These are phyloP conservation scores for Dilophus febrilis DNA, from an alignment of 2,888 invertebrate genomes.

Conservation along the genomic window DNA sequence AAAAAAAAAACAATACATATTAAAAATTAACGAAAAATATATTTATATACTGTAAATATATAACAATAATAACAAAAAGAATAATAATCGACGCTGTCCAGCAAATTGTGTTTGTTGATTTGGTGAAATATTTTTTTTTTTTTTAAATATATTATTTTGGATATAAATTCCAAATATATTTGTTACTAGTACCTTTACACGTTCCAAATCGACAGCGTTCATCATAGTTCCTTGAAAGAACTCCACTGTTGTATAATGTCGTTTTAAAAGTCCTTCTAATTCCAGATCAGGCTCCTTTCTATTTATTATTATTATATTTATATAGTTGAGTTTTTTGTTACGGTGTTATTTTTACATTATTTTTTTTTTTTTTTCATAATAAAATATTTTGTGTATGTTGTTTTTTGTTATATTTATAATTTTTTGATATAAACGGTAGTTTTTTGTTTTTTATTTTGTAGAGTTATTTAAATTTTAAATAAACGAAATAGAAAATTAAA, in stretches of 20 bases:
- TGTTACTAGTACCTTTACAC: constrained; percentile 79
- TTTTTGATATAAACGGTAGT: background rate
- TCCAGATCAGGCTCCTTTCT: constrained; percentile 99
- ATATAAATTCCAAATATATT: background rate
- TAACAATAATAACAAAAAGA: constrained; percentile 1
- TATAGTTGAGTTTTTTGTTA: background rate
- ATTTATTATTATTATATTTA: constrained; percentile 30
- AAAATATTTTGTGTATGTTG: background rate
- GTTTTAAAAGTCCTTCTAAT: constrained; percentile 98
- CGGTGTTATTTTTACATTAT: background rate
- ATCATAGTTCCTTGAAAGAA: constrained; percentile 99
- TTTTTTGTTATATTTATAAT: background rate
- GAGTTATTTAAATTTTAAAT: too few relatives aligned
- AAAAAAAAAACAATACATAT: too few relatives aligned
- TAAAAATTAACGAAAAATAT: background rate
- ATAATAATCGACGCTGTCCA: constrained; percentile 3
- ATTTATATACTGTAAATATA: constrained; percentile 6
- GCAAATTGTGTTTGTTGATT: background rate
- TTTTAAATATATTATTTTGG: too few relatives aligned
- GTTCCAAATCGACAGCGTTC: constrained; percentile 99
- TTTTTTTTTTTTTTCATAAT: background rate
- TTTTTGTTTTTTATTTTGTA: background rate
- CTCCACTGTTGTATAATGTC: constrained; percentile 99
- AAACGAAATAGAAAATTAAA: too few relatives aligned
- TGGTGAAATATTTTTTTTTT: too few relatives aligned